Base-by-base conservation (phyloP, 1,140 invertebrate genomes). In the Elymnias hypermnestra region DNA sequence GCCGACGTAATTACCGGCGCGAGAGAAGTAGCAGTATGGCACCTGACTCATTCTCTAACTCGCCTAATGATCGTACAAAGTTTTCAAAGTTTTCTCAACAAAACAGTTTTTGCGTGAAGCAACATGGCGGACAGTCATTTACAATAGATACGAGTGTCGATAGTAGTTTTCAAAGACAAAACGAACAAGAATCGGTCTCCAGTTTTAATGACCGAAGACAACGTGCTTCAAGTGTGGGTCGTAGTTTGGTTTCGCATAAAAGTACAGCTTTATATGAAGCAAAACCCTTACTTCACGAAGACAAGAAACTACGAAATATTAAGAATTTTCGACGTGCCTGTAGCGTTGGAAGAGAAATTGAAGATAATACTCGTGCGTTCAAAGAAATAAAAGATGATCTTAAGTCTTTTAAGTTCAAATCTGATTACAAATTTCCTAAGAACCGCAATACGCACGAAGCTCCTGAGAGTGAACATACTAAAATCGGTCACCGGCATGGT, bases 381-480 rank as follows among this genome's bases (percentile, higher is more conserved):
- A 68, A 65, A 41, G 71, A 79, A 37, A 62, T 79, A 9, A 83
- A 83, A 63, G 72, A 56, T 22, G 76, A 82, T 53, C 71, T 84
- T 36, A 45, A 67, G 18, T 65, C 61, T 9, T 76, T 59, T 39
- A 68, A 60, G 52, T 44, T 57, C 26, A 55, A 47, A 39, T 37
- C 33, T 26, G 48, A 63, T 35, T 18, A 18, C 26, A 56, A 33
- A 28, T 33, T 31, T 25, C 13, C 9, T 18, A 36, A 53, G n/a
- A n/a, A n/a, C n/a, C n/a, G n/a, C n/a, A n/a, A n/a, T n/a, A n/a
- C n/a, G n/a, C n/a, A n/a, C n/a, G n/a, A n/a, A n/a, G n/a, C n/a
- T n/a, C n/a, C n/a, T n/a, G n/a, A n/a, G n/a, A n/a, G n/a, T 6
- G 23, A 38, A 37, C 13, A 12, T 7, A 33, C 28, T 47, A 21